Evolutionary conservation across 2,888 invertebrate genomes (phyloP).

Genomic region (Tetrapedia diversipes): DNA sequence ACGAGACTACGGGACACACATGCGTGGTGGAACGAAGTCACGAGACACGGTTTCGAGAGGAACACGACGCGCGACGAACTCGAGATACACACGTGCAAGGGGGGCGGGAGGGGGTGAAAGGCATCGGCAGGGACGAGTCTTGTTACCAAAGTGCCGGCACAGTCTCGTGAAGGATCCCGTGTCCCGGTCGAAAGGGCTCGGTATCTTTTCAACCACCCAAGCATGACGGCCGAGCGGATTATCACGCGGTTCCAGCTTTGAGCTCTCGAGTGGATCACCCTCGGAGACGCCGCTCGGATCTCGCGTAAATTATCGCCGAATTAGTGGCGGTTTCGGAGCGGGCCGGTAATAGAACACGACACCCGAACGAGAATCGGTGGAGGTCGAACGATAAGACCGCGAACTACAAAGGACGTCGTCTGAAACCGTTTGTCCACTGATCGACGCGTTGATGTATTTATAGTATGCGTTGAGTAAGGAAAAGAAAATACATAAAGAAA

Average conservation of each 20-base stretch:
- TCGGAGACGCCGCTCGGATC: constrained; percentile 53
- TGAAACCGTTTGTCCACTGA: too few species aligned
- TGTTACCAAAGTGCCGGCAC: constrained; percentile 81
- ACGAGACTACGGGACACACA: constrained; percentile 45
- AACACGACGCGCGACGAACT: constrained; percentile 48
- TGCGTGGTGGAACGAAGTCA: constrained; percentile 38
- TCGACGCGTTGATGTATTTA: too few species aligned
- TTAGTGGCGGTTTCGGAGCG: constrained; percentile 46
- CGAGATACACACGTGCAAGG: constrained; percentile 77
- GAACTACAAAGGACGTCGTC: too few species aligned
- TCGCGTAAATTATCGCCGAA: constrained; percentile 64
- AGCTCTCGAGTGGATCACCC: constrained; percentile 38
- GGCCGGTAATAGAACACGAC: not conserved
- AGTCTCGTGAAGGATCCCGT: constrained; percentile 56
- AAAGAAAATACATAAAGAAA: too few species aligned
- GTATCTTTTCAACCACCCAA: constrained; percentile 51
- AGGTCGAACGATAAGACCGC: too few species aligned
- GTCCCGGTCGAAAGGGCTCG: constrained; percentile 36
- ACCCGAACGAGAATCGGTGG: too few species aligned
- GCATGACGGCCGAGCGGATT: constrained; percentile 23
- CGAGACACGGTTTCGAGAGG: constrained; percentile 34
- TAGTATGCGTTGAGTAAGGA: too few species aligned
- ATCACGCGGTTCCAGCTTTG: constrained; percentile 10
- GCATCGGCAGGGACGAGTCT: too few species aligned
- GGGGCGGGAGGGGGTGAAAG: too few species aligned